Base-by-base conservation (phyloP, 37 sponge, comb jelly and placozoan species). In the Cliona cf. orientalis region DNA sequence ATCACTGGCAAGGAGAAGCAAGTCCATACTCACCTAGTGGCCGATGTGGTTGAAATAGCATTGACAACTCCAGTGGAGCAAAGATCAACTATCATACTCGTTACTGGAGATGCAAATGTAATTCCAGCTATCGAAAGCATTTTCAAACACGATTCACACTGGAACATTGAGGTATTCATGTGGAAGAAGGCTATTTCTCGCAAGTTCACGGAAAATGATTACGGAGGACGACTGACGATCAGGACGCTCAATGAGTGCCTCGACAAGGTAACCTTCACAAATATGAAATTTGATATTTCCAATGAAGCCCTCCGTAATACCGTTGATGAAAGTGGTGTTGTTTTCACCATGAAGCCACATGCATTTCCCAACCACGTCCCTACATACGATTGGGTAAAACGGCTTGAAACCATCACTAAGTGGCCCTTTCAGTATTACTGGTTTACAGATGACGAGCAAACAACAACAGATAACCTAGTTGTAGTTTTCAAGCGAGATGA, bases 1-100 rank as follows among this genome's bases (percentile, higher is more conserved):
- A n/a, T n/a, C n/a, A n/a, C n/a, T n/a, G n/a, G n/a, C 4, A 76
- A 76, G 57, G 85, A 76, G 63, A 84, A 84, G 31, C 26, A 68
- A 58, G 71, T 84, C n/a, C 78, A 84, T 40, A 1, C 70, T 7
- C 58, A 76, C 31, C 60, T 76, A 26, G 62, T 84, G 5, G 46
- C 58, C 2, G 85, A 76, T 69, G 68, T 76, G 1, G 69, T 37
- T 2, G 70, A 53, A 38, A 45, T 28, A 7, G 85, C 63, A 2
- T 74, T 66, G 56, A 83, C 62, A 49, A n/a, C n/a, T n/a, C 40
- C 75, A 62, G 39, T 28, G 26, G 37, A 63, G 33, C 31, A 80
- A 21, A 32, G 71, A 53, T 22, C 41, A 1, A 84, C 71, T 25
- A 68, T 84, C 36, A 49, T 84, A 31, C 28, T 84, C 26, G 45